phyloP scores from a whole-genome alignment of 2,888 invertebrate genomes.

The Griposia aprilina region DNA sequence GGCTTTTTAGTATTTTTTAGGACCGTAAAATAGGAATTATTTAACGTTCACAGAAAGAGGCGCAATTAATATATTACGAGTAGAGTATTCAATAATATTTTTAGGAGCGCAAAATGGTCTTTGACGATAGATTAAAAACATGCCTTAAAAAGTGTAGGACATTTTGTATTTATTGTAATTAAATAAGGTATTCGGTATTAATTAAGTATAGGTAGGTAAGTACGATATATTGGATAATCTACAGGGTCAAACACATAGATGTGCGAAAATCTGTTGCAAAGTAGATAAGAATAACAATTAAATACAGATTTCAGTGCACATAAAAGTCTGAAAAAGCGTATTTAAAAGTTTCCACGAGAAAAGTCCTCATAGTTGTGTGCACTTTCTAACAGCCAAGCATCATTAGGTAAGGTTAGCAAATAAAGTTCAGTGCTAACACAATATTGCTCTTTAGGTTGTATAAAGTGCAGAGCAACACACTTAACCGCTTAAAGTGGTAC shows the following conservation, averaged over 20 bases:
- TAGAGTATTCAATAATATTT: no score
- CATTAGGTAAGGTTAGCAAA: conserved; percentile 17
- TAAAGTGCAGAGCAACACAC: conserved; percentile 15
- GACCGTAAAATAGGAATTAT: no score
- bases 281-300: neutral
- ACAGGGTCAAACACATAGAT: neutral
- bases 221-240: neutral
- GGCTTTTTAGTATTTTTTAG: no score
- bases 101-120: no score
- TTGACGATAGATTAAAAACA: no score
- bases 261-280: neutral
- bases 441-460: conserved; percentile 19
- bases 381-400: conserved; percentile 1
- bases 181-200: neutral
- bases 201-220: neutral
- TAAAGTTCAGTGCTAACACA: conserved; percentile 35
- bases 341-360: neutral
- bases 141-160: no score
- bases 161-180: neutral
- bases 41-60: no score
- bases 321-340: neutral
- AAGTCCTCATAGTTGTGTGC: neutral
- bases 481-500: neutral
- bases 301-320: neutral
- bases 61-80: no score